Base-by-base conservation (phyloP, 2,797 vertebrate species). In the Pseudochirops corinnae region DNA sequence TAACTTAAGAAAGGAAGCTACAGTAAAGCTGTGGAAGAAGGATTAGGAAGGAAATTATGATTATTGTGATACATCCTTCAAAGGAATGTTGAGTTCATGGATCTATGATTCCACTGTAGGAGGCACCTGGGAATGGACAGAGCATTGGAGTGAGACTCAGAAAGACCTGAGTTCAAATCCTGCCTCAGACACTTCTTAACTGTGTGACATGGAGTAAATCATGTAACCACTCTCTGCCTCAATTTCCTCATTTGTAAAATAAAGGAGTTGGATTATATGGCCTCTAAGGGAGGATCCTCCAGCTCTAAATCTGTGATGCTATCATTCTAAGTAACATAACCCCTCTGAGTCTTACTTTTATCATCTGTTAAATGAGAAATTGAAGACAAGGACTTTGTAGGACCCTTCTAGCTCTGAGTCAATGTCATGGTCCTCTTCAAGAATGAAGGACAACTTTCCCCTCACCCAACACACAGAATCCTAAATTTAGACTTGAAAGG, bases 1-100 rank as follows among this genome's bases (percentile, higher is more conserved):
- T 90, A 96, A 95, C 10, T 50, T 5, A 87, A 56, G 90, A 62
- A 92, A 95, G 74, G 39, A 56, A 87, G 24, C 21, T 14, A 87
- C 39, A 87, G 39, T 26, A 50, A 46, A 82, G 18, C 67, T 82
- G n/a, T 87, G 24, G 74, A 50, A 87, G 74, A 87, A 87, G 7
- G n/a, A 10, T 18, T 39, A 46, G 10, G 7, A 82, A 82, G n/a
- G 74, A 82, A 24, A 82, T 14, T 21, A 82, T 74, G 18, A 46
- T 82, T 2, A 82, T 24, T 33, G 12, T 62, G 21, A 39, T 82
- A 7, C 18, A 0, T 82, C n/a, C 31, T 46, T 82, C 67, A 82
- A 39, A 46, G 2, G n/a, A 82, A 46, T 87, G 39, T 82, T 82
- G 18, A 39, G n/a, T 39, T 24, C n/a, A 39, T 6, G 39, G 16